Conservation (phyloP, 2,888 invertebrate species). For the Helleia helle region DNA sequence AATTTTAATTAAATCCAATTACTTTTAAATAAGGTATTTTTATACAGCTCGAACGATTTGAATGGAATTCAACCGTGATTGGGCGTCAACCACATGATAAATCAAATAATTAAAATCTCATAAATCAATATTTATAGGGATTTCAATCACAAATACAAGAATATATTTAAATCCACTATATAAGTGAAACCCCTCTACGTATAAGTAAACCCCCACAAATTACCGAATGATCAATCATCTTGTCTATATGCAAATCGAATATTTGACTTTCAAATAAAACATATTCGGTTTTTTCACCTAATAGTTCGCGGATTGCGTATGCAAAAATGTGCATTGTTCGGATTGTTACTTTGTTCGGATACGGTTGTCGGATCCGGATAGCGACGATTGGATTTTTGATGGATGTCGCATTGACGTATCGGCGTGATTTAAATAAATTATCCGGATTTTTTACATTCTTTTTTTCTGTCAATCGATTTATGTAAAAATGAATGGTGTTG, state of each 20-base stretch:
- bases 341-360: constrained; percentile 25
- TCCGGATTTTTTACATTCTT: neutral
- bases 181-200: neutral
- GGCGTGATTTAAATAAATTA: constrained; percentile 8
- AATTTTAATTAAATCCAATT: too few species aligned
- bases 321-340: constrained; percentile 39
- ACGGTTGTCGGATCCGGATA: constrained; percentile 29
- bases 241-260: constrained; percentile 67
- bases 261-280: constrained; percentile 65
- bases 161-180: too few species aligned
- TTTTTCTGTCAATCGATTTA: neutral
- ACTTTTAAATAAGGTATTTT: too few species aligned
- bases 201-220: constrained; percentile 9
- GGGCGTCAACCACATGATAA: too few species aligned
- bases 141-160: too few species aligned
- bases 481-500: too few species aligned
- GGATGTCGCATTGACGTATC: constrained; percentile 40
- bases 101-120: too few species aligned
- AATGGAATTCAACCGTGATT: too few species aligned
- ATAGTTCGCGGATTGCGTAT: constrained; percentile 50
- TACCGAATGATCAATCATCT: constrained; percentile 47
- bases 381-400: constrained; percentile 41
- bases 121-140: too few species aligned
- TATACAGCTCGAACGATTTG: too few species aligned
- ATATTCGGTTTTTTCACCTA: constrained; percentile 56